Evolutionary conservation across 1,140 invertebrate genomes (phyloP), one percentile per base, ranked within the genome.

Genomic region (Pachypeltis micranthus): DNA sequence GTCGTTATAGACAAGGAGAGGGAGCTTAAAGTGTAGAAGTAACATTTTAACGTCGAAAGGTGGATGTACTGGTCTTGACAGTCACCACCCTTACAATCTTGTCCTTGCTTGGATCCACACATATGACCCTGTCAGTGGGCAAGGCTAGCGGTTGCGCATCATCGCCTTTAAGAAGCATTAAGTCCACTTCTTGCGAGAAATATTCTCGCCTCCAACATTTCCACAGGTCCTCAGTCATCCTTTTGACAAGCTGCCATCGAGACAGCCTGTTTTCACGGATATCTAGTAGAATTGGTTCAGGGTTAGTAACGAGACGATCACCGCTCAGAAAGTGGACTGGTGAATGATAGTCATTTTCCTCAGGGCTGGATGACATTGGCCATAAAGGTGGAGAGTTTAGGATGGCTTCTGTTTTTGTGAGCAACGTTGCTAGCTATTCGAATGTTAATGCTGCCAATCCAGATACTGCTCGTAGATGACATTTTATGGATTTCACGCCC

Each of bases 161-260:
- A 0, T 70, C 61, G 0, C 65, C 63, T 12, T 58, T 59, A 0
- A 72, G 3, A n/a, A 69, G 2, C 7, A 69, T 69, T 2, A 72
- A 23, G 23, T 63, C 51, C 1, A 51, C 67, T 25, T 25, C 16
- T 62, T 27, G 29, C 28, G 55, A 34, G 1, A 69, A 63, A 60
- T 75, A 76, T 29, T 75, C 72, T 1, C 58, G 58, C 0, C 59
- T 66, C 71, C 74, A 76, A n/a, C 71, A 47, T n/a, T 66, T 44
- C 73, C 72, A 76, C 56, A 75, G 70, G 12, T 68, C 61, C 29
- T 71, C 65, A 21, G 55, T 21, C 14, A 70, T 28, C 24, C 58
- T 24, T 62, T 70, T 66, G 14, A 70, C 14, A 2, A 61, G 44
- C 62, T 71, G 67, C 65, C 62, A 71, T 12, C 65, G 7, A 4